phyloP scores from a whole-genome alignment of 2,113 vertebrate genomes.

The Halcyon senegalensis region DNA sequence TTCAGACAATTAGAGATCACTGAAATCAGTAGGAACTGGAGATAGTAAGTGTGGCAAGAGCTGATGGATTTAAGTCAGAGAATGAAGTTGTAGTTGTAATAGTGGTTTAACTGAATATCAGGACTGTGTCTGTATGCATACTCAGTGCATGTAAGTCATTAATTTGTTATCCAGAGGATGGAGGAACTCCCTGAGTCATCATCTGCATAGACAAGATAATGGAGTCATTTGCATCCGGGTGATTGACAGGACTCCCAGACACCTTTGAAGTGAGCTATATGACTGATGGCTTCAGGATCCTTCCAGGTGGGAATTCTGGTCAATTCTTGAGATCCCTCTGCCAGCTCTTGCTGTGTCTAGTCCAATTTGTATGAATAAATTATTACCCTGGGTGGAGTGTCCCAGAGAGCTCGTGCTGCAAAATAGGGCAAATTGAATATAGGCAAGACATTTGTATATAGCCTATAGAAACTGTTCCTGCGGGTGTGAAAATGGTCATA shows the following conservation, averaged over 20 bases:
- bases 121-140: background rate
- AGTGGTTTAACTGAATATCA: background rate
- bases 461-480: background rate
- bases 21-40: background rate
- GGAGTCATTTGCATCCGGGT: background rate
- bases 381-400: background rate
- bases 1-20: background rate
- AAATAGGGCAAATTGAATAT: background rate
- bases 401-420: background rate
- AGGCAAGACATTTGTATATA: background rate
- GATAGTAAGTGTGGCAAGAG: background rate
- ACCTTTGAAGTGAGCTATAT: background rate
- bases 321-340: rapidly evolving
- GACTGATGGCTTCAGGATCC: background rate
- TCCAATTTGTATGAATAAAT: background rate
- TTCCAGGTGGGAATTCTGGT: background rate
- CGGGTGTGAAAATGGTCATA: background rate
- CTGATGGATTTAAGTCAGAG: background rate
- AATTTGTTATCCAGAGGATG: background rate
- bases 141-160: background rate
- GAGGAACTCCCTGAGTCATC: background rate
- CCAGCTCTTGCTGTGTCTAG: background rate
- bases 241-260: background rate
- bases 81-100: background rate
- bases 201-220: background rate